These are phyloP conservation scores for Andinoacara biseriatus DNA, from an alignment of 2,113 vertebrate species.

Conservation along the genomic window DNA sequence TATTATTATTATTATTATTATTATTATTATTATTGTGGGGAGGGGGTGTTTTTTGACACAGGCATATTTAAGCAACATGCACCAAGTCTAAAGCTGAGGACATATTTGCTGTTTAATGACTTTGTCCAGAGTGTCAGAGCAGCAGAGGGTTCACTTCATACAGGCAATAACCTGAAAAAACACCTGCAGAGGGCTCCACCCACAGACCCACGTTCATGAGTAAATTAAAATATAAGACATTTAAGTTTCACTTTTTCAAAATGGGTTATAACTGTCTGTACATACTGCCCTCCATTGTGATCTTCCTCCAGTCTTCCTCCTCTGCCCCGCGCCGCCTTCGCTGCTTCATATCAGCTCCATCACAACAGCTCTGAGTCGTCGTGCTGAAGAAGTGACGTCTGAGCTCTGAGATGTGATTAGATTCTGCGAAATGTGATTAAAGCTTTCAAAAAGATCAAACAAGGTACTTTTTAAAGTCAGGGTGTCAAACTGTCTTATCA, in stretches of 20 bases:
- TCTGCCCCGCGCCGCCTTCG: background rate
- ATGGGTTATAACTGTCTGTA: background rate
- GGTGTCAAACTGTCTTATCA: background rate
- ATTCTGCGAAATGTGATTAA: background rate
- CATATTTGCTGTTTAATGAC: too few relatives aligned
- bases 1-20: too few relatives aligned
- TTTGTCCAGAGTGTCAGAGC: too few relatives aligned
- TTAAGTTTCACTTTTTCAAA: background rate
- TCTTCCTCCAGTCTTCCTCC: background rate
- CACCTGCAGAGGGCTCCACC: background rate
- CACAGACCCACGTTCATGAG: background rate
- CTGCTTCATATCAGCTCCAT: background rate
- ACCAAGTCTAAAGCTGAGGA: too few relatives aligned
- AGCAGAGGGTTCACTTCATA: too few relatives aligned
- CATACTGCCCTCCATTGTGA: accelerated
- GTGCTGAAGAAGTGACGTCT: background rate
- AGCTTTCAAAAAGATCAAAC: background rate
- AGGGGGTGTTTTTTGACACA: too few relatives aligned
- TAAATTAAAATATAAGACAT: background rate
- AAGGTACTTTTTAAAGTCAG: background rate
- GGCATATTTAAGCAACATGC: too few relatives aligned
- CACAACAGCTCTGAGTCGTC: background rate
- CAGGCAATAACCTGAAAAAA: too few relatives aligned
- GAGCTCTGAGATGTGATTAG: background rate
- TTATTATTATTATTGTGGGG: too few relatives aligned